These are phyloP conservation scores for Chesias legatella DNA, from an alignment of 2,888 invertebrate species.

Conservation along the genomic window DNA sequence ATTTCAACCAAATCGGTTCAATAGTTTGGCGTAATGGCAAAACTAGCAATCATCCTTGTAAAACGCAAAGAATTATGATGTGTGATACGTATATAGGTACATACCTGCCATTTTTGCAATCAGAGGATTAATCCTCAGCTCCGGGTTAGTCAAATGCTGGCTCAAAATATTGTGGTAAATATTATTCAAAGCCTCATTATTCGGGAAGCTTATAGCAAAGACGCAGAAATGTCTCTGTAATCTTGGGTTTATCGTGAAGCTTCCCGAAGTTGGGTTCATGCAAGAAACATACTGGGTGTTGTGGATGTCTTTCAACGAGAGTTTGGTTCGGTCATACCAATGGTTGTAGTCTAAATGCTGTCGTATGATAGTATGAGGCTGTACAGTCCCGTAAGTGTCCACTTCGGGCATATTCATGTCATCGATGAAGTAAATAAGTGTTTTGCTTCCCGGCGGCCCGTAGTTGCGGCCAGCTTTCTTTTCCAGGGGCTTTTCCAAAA, in stretches of 20 bases:
- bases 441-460: constrained; percentile 97
- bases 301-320: constrained; percentile 95
- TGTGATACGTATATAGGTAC: too few relatives aligned
- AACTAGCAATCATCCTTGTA: too few relatives aligned
- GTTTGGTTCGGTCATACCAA: constrained; percentile 92
- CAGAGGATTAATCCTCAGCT: constrained; percentile 87
- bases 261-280: constrained; percentile 99
- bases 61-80: too few relatives aligned
- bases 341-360: constrained; percentile 98
- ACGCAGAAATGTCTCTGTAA: constrained; percentile 95
- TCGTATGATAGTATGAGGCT: constrained; percentile 96
- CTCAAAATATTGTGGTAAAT: constrained; percentile 94
- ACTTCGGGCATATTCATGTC: constrained; percentile 99
- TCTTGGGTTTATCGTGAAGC: constrained; percentile 97
- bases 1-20: too few relatives aligned
- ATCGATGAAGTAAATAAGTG: constrained; percentile 96
- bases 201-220: constrained; percentile 91
- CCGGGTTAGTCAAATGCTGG: constrained; percentile 91
- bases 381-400: constrained; percentile 93
- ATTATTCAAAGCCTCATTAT: constrained; percentile 89
- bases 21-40: too few relatives aligned
- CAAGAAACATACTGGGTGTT: constrained; percentile 98
- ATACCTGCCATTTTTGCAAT: constrained; percentile 84
- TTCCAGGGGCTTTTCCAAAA: constrained; percentile 95
- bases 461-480: constrained; percentile 98